Percentiles rank a stretch among this genome's conserved stretches.
These are phyloP conservation scores for Oenanthe melanoleuca DNA, from an alignment of 2,113 vertebrate species.

Conservation along the genomic window DNA sequence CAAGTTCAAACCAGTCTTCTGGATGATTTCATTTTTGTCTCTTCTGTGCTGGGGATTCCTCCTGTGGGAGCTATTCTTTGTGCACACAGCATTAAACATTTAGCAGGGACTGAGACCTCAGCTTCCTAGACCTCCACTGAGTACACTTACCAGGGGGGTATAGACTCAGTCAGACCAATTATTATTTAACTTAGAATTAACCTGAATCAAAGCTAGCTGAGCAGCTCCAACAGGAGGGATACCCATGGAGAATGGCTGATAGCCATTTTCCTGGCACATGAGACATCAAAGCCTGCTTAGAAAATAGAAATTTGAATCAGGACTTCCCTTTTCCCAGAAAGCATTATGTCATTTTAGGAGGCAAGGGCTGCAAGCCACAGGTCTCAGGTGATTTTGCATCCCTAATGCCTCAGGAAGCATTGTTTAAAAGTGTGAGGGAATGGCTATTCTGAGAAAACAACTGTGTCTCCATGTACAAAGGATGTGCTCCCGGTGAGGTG, in stretches of 20 bases:
- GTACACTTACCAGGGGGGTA: background rate
- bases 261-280: background rate
- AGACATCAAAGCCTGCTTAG: background rate
- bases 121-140: conserved; percentile 7
- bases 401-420: background rate
- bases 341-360: background rate
- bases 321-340: background rate
- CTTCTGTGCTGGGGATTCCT: background rate
- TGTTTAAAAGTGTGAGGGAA: background rate
- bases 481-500: background rate
- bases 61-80: conserved; percentile 34
- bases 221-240: background rate
- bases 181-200: background rate
- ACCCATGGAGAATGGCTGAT: background rate
- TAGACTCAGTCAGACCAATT: conserved; percentile 3
- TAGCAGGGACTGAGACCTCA: conserved; percentile 22
- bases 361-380: background rate
- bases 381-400: background rate
- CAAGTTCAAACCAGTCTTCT: conserved; percentile 26
- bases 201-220: accelerated
- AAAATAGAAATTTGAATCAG: background rate
- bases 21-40: conserved; percentile 51
- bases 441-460: background rate
- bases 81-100: conserved; percentile 50
- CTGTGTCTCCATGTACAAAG: background rate